phyloP scores from a whole-genome alignment of 2,888 invertebrate species.

The Caenorhabditis uteleia region DNA sequence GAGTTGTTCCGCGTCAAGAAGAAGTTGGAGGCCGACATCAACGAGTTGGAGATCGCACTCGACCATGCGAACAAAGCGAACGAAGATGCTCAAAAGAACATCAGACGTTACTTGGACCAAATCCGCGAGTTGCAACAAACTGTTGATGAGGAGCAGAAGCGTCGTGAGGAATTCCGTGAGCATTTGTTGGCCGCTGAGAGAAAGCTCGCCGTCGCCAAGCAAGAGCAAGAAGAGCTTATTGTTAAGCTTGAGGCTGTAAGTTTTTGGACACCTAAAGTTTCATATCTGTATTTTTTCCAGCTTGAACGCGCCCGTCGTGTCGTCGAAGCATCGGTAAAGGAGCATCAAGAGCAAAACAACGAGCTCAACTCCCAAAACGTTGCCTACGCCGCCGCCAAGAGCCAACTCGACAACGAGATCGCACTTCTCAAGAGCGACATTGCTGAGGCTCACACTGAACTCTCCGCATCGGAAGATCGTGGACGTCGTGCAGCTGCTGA shows the following conservation, averaged over 20 bases:
- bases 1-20: constrained; percentile 96
- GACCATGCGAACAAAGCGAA: constrained; percentile 93
- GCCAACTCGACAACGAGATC: constrained; percentile 97
- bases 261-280: neutral
- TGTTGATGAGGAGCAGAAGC: constrained; percentile 97
- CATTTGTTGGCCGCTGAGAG: constrained; percentile 91
- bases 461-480: constrained; percentile 97
- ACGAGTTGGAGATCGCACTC: constrained; percentile 97
- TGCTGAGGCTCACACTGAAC: constrained; percentile 96
- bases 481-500: constrained; percentile 94
- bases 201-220: constrained; percentile 74
- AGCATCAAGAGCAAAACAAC: constrained; percentile 96
- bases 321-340: constrained; percentile 94
- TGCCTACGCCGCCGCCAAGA: constrained; percentile 93
- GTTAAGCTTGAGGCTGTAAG: constrained; percentile 87
- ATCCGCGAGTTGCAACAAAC: constrained; percentile 76
- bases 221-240: constrained; percentile 80
- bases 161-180: constrained; percentile 90
- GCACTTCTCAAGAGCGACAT: constrained; percentile 92
- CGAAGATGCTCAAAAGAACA: constrained; percentile 73
- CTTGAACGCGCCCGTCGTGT: constrained; percentile 97
- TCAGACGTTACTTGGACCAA: constrained; percentile 92
- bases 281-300: constrained; percentile 44
- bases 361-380: constrained; percentile 92
- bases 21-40: constrained; percentile 91